Evolutionary conservation across 1,140 invertebrate species (phyloP), one percentile per base, ranked within the genome.

Genomic region (Camponotus pennsylvanicus): DNA sequence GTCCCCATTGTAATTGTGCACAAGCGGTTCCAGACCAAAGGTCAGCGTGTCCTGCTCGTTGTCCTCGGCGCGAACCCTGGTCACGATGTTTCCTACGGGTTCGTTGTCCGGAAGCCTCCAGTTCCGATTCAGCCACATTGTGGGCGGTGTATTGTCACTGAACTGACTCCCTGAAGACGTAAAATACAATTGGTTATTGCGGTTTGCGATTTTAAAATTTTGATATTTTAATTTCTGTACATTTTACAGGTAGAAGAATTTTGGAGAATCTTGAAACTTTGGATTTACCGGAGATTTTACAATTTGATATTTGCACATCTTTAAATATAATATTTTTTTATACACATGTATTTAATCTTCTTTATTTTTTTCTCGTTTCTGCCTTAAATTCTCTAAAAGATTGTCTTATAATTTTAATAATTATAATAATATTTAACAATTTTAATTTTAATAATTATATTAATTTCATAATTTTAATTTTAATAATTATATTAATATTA

Each of bases 91-190:
- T 55, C 97, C 97, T 6, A 97, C 95, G 18, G 96, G 94, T 88
- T 97, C 97, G 0, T 95, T 95, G 89, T 97, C 97, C 8, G 94
- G 93, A 61, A 98, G 96, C 6, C 96, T 93, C 97, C 97, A 97
- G 89, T 97, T 96, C 70, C 97, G 94, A 18, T 97, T 96, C 32
- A 97, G 90, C 83, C 92, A 95, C 91, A 97, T 93, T 11, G 94
- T 91, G 0, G 96, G 96, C 11, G 96, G 96, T 7, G 95, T 95
- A 76, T 95, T 95, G 42, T 95, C 94, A 70, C 90, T 93, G 34
- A 92, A 91, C 64, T 95, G 93, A 77, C 87, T 85, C 66, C 69
- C 92, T 93, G 66, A 34, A 40, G 71, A 7, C 7, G 15, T 52
- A 52, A 52, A 34, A 66, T 49, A 78, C 21, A 66, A 59, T 18